Percentiles rank a stretch among this genome's conserved stretches.
Evolutionary conservation across 2,888 invertebrate species (phyloP).

Genomic region (Heliconius hortense): DNA sequence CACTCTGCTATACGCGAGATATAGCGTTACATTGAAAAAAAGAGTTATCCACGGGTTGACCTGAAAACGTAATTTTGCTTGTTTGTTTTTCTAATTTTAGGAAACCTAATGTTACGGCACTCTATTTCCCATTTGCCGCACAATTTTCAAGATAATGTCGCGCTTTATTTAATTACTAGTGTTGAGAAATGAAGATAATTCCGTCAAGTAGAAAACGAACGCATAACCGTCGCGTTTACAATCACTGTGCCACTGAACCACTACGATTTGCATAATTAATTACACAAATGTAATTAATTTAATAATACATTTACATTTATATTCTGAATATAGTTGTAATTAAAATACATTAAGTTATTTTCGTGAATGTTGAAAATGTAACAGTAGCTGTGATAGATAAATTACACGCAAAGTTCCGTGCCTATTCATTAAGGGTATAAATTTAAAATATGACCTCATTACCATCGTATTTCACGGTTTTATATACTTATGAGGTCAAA

Average conservation of each 20-base stretch:
- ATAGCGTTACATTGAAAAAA: background rate
- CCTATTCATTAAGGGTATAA: conserved; percentile 23
- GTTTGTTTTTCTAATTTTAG: background rate
- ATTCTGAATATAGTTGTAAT: background rate
- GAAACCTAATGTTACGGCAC: background rate
- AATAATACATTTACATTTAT: background rate
- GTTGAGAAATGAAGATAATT: background rate
- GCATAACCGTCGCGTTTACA: background rate
- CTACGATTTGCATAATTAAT: background rate
- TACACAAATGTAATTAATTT: background rate
- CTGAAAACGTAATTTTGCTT: background rate
- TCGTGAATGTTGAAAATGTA: background rate
- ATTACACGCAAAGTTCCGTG: conserved; percentile 32
- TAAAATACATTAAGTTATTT: background rate
- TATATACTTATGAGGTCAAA: background rate
- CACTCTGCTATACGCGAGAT: background rate
- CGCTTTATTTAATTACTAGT: background rate
- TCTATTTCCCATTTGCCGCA: background rate
- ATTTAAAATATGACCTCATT: conserved; percentile 28
- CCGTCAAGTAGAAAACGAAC: background rate
- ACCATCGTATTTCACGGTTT: conserved; percentile 6
- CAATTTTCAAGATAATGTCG: too few species aligned
- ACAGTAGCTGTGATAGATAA: conserved; percentile 15
- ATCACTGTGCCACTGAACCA: background rate
- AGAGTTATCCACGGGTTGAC: background rate